phyloP scores from a whole-genome alignment of 2,888 invertebrate species.

The Lysandra bellargus region DNA sequence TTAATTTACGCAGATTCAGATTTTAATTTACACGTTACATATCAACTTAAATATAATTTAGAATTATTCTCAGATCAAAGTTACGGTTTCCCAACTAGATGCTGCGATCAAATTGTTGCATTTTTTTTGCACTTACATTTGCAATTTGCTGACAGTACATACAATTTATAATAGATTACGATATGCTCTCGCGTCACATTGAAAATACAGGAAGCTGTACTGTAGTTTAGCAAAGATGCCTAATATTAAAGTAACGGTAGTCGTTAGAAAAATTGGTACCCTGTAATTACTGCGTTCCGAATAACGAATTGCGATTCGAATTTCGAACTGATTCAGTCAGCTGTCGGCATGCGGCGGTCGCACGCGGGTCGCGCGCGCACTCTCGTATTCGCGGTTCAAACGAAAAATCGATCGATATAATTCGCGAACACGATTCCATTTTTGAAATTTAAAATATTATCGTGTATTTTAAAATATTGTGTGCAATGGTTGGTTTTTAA shows the following conservation, averaged over 20 bases:
- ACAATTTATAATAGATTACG: slow-evolving; percentile 65
- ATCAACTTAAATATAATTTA: too few relatives aligned
- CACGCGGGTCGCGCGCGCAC: slow-evolving; percentile 77
- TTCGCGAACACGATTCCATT: slow-evolving; percentile 23
- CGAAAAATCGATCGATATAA: slow-evolving; percentile 44
- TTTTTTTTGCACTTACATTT: neutral
- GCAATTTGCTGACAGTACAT: slow-evolving; percentile 38
- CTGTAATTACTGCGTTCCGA: slow-evolving; percentile 65
- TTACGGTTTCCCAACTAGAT: neutral
- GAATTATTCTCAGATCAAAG: too few relatives aligned
- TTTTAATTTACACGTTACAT: too few relatives aligned
- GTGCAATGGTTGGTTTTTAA: neutral
- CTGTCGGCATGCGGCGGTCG: slow-evolving; percentile 72
- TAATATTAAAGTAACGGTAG: slow-evolving; percentile 47
- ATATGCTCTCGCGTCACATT: slow-evolving; percentile 46
- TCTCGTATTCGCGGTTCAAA: slow-evolving; percentile 45
- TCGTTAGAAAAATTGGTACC: slow-evolving; percentile 67
- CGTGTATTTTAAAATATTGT: neutral
- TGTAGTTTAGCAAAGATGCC: slow-evolving; percentile 51
- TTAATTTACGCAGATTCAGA: too few relatives aligned
- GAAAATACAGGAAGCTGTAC: slow-evolving; percentile 59
- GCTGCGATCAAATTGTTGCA: neutral
- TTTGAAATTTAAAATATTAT: neutral
- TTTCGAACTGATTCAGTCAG: slow-evolving; percentile 60
- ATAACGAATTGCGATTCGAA: slow-evolving; percentile 67